Conservation (phyloP, 2,113 vertebrate species). For the Pica pica region DNA sequence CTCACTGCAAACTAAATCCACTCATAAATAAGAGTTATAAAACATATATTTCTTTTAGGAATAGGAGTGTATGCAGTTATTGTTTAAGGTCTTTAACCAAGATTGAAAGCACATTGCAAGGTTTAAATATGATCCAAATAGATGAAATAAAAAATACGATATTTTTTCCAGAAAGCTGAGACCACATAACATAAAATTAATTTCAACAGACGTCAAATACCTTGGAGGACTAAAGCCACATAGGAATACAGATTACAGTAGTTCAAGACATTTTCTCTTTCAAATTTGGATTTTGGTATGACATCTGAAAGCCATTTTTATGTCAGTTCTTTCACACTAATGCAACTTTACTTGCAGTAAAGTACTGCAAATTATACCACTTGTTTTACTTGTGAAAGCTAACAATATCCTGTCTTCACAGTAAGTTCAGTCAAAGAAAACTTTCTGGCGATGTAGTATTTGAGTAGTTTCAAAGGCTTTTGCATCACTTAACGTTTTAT, state of each 20-base stretch:
- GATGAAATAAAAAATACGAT: background rate
- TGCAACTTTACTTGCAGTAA: background rate
- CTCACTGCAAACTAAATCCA: conserved; percentile 1
- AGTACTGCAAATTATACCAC: background rate
- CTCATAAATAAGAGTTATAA: conserved; percentile 32
- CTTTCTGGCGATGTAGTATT: background rate
- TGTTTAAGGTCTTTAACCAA: background rate
- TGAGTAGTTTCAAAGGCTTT: background rate
- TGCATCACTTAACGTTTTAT: background rate
- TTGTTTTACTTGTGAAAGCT: background rate
- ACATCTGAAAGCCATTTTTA: conserved; percentile 26
- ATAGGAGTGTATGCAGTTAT: background rate
- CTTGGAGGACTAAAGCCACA: background rate
- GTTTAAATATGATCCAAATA: background rate
- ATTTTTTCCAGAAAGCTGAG: background rate
- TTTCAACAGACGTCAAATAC: conserved; percentile 4
- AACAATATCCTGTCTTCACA: background rate
- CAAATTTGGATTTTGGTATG: background rate
- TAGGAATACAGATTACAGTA: background rate
- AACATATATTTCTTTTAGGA: background rate
- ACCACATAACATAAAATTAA: background rate
- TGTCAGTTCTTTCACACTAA: background rate
- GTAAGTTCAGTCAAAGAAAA: background rate
- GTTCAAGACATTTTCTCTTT: background rate
- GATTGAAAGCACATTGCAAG: conserved; percentile 35